These are phyloP conservation scores for Notoglanidium macrostoma DNA, from an alignment of 2,797 vertebrate species.

Conservation along the genomic window DNA sequence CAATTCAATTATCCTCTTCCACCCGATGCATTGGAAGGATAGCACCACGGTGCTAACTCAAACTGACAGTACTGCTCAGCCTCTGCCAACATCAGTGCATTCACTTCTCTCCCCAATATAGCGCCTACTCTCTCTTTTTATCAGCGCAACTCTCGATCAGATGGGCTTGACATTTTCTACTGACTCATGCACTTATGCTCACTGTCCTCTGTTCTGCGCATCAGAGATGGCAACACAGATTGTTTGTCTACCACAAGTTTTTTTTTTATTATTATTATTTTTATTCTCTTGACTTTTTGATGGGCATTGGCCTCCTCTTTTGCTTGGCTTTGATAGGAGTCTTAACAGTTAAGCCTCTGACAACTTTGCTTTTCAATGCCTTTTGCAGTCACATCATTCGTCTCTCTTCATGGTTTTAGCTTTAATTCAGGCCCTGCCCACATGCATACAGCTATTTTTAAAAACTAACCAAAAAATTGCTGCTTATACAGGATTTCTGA, in stretches of 20 bases:
- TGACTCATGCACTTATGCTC: constrained; percentile 24
- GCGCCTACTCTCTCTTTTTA: not conserved
- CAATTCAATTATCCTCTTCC: constrained; percentile 36
- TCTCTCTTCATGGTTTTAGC: not conserved
- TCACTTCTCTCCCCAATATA: constrained; percentile 34
- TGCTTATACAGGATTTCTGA: no score
- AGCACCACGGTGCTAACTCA: constrained; percentile 29
- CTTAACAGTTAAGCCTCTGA: not conserved
- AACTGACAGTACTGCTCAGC: constrained; percentile 39
- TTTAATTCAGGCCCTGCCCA: not conserved
- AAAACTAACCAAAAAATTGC: not conserved
- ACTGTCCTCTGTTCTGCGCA: not conserved
- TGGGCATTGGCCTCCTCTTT: not conserved
- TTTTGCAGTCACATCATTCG: not conserved
- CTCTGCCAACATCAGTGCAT: constrained; percentile 28
- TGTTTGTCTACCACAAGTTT: not conserved
- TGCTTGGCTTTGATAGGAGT: not conserved
- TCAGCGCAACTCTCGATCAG: not conserved
- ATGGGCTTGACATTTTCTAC: constrained; percentile 14
- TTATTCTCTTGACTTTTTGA: constrained; percentile 13
- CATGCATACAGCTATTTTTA: not conserved
- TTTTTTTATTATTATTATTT: constrained; percentile 9
- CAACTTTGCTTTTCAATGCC: not conserved
- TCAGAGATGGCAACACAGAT: not conserved
- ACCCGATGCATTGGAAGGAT: constrained; percentile 35